Evolutionary conservation across 2,888 invertebrate genomes (phyloP).

Genomic region (Drosophila gaucha): DNA sequence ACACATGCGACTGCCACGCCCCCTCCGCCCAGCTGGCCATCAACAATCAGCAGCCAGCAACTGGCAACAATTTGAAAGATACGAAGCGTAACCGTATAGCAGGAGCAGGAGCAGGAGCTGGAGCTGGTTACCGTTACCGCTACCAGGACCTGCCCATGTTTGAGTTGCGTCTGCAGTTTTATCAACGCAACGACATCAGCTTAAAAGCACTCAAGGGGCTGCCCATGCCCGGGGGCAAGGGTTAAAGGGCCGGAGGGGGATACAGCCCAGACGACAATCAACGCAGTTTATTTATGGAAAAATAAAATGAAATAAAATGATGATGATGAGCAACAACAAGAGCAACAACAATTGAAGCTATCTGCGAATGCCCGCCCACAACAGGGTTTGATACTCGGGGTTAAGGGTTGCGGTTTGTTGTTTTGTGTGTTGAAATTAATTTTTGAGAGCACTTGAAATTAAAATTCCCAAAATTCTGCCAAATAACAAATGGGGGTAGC

Average conservation of each 20-base stretch:
- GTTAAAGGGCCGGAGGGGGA: constrained; percentile 44
- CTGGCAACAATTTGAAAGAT: constrained; percentile 79
- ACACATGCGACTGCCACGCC: constrained; percentile 73
- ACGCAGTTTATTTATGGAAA: constrained; percentile 81
- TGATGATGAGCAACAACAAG: constrained; percentile 68
- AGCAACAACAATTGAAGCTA: constrained; percentile 57
- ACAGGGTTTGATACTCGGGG: constrained; percentile 22
- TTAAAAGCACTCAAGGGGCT: constrained; percentile 78
- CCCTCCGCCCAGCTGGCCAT: constrained; percentile 37
- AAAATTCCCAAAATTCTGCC: constrained; percentile 60
- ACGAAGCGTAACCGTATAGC: constrained; percentile 75
- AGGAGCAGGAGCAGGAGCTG: constrained; percentile 8
- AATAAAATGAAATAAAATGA: constrained; percentile 81
- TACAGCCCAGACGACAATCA: constrained; percentile 70
- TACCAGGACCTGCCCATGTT: constrained; percentile 58
- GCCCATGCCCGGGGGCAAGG: constrained; percentile 48
- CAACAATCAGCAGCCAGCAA: constrained; percentile 63
- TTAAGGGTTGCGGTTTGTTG: constrained; percentile 66
- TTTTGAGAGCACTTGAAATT: constrained; percentile 79
- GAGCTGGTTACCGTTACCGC: constrained; percentile 22
- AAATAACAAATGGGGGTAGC: constrained; percentile 6
- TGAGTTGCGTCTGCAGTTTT: constrained; percentile 73
- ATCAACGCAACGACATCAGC: constrained; percentile 78
- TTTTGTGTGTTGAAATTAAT: constrained; percentile 79
- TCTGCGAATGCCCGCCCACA: constrained; percentile 46